Conservation (phyloP, 2,888 invertebrate species). For the Danaus chrysippus region DNA sequence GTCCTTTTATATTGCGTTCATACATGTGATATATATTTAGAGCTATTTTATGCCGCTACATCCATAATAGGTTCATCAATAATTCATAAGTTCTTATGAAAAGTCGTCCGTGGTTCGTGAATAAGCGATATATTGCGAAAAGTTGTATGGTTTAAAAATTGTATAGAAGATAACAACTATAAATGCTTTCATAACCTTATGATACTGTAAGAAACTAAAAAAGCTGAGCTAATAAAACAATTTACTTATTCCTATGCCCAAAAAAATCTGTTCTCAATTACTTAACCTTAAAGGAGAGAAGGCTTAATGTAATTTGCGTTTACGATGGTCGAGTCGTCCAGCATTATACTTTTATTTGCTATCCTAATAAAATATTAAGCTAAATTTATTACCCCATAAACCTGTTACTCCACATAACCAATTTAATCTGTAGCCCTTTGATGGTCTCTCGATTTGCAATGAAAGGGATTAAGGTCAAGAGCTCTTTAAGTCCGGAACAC, state of each 20-base stretch:
- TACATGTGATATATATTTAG: not conserved
- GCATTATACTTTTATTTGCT: conserved; percentile 52
- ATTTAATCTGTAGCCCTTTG: conserved; percentile 56
- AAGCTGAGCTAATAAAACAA: too few species aligned
- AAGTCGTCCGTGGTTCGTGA: not conserved
- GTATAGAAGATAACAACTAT: not conserved
- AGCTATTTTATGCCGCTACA: not conserved
- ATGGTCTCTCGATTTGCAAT: conserved; percentile 37
- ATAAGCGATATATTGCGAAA: conserved; percentile 3
- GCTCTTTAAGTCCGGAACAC: conserved; percentile 2
- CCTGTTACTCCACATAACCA: conserved; percentile 63
- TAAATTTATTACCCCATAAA: conserved; percentile 64
- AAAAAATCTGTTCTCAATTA: not conserved
- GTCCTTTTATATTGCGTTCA: not conserved
- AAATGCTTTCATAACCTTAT: not conserved
- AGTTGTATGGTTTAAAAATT: not conserved
- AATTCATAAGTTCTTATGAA: conserved; percentile 5
- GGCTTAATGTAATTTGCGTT: conserved; percentile 49
- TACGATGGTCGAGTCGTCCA: conserved; percentile 41
- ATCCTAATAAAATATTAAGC: conserved; percentile 59
- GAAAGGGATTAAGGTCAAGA: conserved; percentile 34
- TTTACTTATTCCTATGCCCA: not conserved
- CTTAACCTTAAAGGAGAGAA: not conserved
- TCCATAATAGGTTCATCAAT: conserved; percentile 6
- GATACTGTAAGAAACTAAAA: too few species aligned